A percentile compares a stretch with the other conserved stretches of the same genome.
Evolutionary conservation across 2,113 vertebrate genomes (phyloP).

Genomic region (Nicator chloris): DNA sequence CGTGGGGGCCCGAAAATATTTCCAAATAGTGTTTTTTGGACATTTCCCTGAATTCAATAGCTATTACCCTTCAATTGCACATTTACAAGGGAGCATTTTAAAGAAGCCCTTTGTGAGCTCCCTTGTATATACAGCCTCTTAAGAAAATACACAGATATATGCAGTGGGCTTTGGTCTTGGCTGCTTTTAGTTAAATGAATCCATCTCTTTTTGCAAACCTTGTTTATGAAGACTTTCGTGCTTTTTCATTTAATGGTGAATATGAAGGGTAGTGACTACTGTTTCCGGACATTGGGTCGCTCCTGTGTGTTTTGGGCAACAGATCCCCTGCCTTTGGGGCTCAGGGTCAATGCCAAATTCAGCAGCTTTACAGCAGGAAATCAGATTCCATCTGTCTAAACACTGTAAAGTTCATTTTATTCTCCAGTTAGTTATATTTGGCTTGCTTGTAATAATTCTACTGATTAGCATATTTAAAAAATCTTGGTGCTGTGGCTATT

Average conservation of each 20-base stretch:
- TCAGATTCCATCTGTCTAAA: slow-evolving; percentile 23
- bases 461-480: background rate
- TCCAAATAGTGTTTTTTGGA: background rate
- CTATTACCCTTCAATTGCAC: background rate
- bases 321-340: background rate
- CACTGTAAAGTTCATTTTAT: background rate
- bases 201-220: background rate
- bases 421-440: slow-evolving; percentile 21
- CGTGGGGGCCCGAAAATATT: background rate
- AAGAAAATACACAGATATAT: slow-evolving; percentile 4
- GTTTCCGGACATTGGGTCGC: background rate
- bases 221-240: background rate
- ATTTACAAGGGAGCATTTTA: slow-evolving; percentile 3
- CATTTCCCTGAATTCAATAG: background rate
- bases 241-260: background rate
- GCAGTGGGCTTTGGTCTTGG: background rate
- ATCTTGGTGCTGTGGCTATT: background rate
- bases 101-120: slow-evolving; percentile 12
- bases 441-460: slow-evolving; percentile 1
- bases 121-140: background rate
- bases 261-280: background rate
- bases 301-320: background rate
- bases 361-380: slow-evolving; percentile 15
- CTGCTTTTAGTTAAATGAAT: background rate
- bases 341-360: background rate